A percentile compares a stretch with the other conserved stretches of the same genome.
Evolutionary conservation across 1,140 invertebrate species (phyloP).

Genomic region (Acromyrmex charruanus): DNA sequence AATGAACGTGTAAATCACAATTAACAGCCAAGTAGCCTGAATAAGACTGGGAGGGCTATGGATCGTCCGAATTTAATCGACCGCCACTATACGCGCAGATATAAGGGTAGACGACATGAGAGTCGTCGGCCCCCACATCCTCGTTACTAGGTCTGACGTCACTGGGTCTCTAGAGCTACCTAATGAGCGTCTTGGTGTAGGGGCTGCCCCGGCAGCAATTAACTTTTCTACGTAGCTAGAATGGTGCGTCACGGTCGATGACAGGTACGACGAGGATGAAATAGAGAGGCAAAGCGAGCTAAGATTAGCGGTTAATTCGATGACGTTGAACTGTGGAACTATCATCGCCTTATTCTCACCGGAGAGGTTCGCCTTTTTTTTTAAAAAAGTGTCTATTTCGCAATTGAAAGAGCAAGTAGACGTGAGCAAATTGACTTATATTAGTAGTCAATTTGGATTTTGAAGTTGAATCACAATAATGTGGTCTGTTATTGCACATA

Average conservation of each 20-base stretch:
- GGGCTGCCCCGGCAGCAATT: slow-evolving; percentile 64
- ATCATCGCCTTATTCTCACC: slow-evolving; percentile 34
- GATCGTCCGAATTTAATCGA: slow-evolving; percentile 66
- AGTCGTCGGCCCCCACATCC: slow-evolving; percentile 65
- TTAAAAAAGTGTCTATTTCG: background rate
- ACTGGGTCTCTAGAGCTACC: slow-evolving; percentile 62
- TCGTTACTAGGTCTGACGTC: slow-evolving; percentile 72
- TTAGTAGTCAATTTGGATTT: background rate
- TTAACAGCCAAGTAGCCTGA: slow-evolving; percentile 70
- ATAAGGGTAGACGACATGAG: slow-evolving; percentile 71
- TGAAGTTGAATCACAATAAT: background rate
- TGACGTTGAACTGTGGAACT: slow-evolving; percentile 57
- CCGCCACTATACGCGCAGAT: slow-evolving; percentile 63
- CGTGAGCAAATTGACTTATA: background rate
- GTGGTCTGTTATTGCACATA: background rate
- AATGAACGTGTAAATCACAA: slow-evolving; percentile 77
- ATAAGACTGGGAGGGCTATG: slow-evolving; percentile 47
- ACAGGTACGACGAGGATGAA: slow-evolving; percentile 69
- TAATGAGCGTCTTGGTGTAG: slow-evolving; percentile 71
- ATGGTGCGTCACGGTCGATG: slow-evolving; percentile 66
- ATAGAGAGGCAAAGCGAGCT: slow-evolving; percentile 54
- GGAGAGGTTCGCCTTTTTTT: background rate
- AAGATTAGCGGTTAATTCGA: slow-evolving; percentile 67
- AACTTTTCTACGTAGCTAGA: slow-evolving; percentile 71
- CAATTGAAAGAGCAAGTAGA: slow-evolving; percentile 21